Percentiles rank a stretch among this genome's conserved stretches.
Conservation (phyloP, 2,113 vertebrate species). For the Otocyon megalotis region DNA sequence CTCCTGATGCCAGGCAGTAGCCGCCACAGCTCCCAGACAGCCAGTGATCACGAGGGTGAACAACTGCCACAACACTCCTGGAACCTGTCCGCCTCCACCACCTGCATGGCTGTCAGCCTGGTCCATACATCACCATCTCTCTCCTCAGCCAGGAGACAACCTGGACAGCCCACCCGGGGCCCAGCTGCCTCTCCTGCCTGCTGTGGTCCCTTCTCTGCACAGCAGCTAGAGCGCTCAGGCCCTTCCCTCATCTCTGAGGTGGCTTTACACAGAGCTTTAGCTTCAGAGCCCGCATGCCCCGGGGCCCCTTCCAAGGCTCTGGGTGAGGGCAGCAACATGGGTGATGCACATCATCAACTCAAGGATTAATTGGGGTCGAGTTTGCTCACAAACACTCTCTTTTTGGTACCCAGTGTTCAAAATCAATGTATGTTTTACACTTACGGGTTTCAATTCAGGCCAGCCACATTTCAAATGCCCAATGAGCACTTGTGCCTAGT, state of each 20-base stretch:
- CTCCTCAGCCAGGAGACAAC: neutral
- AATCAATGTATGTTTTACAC: neutral
- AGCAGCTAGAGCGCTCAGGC: rapidly evolving
- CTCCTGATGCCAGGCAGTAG: neutral
- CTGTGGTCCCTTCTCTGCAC: neutral
- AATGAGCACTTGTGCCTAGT: neutral
- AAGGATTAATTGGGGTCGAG: neutral
- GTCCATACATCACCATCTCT: neutral
- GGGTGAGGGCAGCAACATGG: too few species aligned
- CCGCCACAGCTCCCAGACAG: neutral
- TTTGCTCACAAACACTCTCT: neutral
- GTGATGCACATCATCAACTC: neutral
- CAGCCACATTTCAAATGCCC: neutral
- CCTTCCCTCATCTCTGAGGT: neutral
- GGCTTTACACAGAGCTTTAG: neutral
- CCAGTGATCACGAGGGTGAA: neutral
- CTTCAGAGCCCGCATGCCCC: neutral
- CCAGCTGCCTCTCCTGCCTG: neutral
- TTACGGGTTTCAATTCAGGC: neutral
- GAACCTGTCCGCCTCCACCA: neutral
- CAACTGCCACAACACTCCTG: neutral
- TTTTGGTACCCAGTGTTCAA: neutral
- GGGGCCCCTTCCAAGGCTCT: neutral
- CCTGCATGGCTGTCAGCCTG: neutral
- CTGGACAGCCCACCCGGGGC: neutral